Evolutionary conservation across 2,113 vertebrate genomes (phyloP).

Genomic region (Ibidorhyncha struthersii): DNA sequence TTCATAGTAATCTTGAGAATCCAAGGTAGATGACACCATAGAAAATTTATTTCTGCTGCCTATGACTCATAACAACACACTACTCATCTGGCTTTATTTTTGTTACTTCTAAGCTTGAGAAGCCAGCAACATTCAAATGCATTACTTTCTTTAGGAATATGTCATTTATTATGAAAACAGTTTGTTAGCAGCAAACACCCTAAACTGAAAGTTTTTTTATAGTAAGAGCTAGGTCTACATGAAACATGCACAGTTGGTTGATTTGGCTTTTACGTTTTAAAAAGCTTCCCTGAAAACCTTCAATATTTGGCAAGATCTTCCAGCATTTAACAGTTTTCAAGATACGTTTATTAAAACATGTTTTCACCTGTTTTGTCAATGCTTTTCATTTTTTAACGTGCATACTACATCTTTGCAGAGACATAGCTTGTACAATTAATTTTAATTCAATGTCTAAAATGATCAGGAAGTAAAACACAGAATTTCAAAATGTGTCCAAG

Average conservation of each 20-base stretch:
- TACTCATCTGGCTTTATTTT: background rate
- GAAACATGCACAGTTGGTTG: background rate
- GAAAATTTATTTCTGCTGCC: background rate
- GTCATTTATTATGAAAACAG: fast-evolving
- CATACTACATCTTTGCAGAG: background rate
- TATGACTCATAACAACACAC: background rate
- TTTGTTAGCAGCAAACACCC: background rate
- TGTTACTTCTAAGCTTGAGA: background rate
- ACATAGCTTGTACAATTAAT: background rate
- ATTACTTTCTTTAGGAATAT: background rate
- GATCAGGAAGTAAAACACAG: background rate
- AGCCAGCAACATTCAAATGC: background rate
- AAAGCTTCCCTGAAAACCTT: background rate
- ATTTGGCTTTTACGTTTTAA: background rate
- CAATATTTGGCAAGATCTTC: conserved; percentile 3
- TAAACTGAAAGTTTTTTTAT: background rate
- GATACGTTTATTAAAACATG: background rate
- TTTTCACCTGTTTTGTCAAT: background rate
- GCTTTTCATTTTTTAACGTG: background rate
- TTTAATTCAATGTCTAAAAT: background rate
- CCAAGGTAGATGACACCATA: background rate
- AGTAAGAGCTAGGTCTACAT: background rate
- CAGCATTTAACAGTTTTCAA: background rate
- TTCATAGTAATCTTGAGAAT: background rate
- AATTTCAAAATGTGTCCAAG: background rate